Evolutionary conservation across 2,113 vertebrate genomes (phyloP).

Genomic region (Cervus canadensis): DNA sequence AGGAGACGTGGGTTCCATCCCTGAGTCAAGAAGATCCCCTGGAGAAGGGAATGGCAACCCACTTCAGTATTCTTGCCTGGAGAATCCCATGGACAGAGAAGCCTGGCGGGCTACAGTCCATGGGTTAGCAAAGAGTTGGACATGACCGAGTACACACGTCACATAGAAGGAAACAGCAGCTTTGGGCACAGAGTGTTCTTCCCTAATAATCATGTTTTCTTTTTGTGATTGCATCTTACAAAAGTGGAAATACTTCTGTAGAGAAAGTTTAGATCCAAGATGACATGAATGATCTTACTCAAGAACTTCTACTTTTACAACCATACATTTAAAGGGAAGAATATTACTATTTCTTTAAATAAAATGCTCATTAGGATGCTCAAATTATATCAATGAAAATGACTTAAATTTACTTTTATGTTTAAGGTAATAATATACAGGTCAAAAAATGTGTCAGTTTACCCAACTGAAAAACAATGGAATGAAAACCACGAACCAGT

Average conservation of each 20-base stretch:
- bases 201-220: neutral
- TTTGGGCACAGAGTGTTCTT: neutral
- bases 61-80: neutral
- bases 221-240: neutral
- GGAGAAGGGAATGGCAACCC: neutral
- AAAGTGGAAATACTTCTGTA: neutral
- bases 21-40: neutral
- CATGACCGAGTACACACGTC: fast-evolving
- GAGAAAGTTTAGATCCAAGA: neutral
- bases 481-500: neutral
- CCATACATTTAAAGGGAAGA: neutral
- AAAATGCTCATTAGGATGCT: neutral
- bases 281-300: neutral
- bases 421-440: neutral
- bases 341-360: neutral
- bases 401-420: neutral
- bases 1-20: neutral
- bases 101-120: neutral
- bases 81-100: neutral
- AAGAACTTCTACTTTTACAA: neutral
- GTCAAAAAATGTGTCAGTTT: neutral
- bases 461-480: neutral
- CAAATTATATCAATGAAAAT: neutral
- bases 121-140: neutral
- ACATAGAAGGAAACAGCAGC: neutral